A percentile compares a stretch with the other conserved stretches of the same genome.
Conservation (phyloP, 2,888 invertebrate species). For the Ochlodes sylvanus region DNA sequence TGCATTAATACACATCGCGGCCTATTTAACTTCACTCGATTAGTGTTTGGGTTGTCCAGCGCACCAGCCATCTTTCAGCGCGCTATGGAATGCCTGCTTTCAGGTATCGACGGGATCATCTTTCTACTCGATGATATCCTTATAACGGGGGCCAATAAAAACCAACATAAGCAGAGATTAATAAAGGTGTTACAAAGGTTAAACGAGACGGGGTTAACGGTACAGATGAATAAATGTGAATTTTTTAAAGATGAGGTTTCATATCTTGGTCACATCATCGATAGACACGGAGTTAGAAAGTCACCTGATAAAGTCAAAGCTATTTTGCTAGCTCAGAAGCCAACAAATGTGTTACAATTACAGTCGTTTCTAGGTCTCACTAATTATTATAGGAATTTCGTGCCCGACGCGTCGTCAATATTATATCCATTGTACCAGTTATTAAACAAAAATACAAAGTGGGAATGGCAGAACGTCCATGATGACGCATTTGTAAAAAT, state of each 20-base stretch:
- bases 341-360: conserved; percentile 41
- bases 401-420: conserved; percentile 44
- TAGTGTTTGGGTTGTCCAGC: conserved; percentile 42
- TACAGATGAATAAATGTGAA: conserved; percentile 39
- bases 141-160: conserved; percentile 35
- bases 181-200: conserved; percentile 33
- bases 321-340: conserved; percentile 43
- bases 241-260: conserved; percentile 42
- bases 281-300: conserved; percentile 41
- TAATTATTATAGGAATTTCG: conserved; percentile 50
- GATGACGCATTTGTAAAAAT: conserved; percentile 35
- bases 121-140: conserved; percentile 41
- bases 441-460: conserved; percentile 35
- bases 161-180: conserved; percentile 34
- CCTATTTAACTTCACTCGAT: conserved; percentile 40
- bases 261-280: conserved; percentile 45
- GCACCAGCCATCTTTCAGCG: conserved; percentile 45
- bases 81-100: conserved; percentile 45
- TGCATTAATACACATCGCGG: conserved; percentile 40
- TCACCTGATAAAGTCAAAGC: conserved; percentile 46
- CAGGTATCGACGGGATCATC: conserved; percentile 44
- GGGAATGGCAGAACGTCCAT: conserved; percentile 36
- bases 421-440: conserved; percentile 44
- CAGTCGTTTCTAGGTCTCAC: conserved; percentile 48
- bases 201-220: conserved; percentile 33